phyloP scores from a whole-genome alignment of 2,888 invertebrate species.

The Clitarchus hookeri region DNA sequence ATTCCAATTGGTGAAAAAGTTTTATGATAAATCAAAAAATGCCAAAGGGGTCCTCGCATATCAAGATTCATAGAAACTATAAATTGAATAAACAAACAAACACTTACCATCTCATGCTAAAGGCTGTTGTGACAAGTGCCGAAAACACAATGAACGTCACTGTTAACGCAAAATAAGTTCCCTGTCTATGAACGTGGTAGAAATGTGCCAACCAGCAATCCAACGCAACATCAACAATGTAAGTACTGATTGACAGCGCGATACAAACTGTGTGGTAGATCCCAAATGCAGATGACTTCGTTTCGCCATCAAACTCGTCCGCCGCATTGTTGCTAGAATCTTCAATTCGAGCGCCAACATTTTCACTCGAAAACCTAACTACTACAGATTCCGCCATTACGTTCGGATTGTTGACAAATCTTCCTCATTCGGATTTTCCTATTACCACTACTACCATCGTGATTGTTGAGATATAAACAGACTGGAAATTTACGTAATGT shows the following conservation, averaged over 20 bases:
- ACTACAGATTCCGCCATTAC: constrained; percentile 55
- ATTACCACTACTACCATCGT: too few species aligned
- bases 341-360: constrained; percentile 54
- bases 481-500: too few species aligned
- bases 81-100: background rate
- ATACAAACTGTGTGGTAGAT: constrained; percentile 53
- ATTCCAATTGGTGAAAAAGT: too few species aligned
- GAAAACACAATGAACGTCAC: constrained; percentile 58
- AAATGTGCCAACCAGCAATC: constrained; percentile 55
- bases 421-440: background rate
- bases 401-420: background rate
- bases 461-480: too few species aligned
- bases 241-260: constrained; percentile 55
- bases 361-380: constrained; percentile 55
- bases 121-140: constrained; percentile 58
- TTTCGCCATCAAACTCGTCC: constrained; percentile 34
- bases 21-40: too few species aligned
- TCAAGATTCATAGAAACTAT: constrained; percentile 3
- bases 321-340: constrained; percentile 33
- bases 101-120: constrained; percentile 59
- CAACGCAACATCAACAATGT: constrained; percentile 54
- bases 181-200: constrained; percentile 53
- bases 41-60: background rate
- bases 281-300: constrained; percentile 34
- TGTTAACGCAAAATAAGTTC: constrained; percentile 58